Evolutionary conservation across 2,888 invertebrate genomes (phyloP).

Genomic region (Thymelicus acteon): DNA sequence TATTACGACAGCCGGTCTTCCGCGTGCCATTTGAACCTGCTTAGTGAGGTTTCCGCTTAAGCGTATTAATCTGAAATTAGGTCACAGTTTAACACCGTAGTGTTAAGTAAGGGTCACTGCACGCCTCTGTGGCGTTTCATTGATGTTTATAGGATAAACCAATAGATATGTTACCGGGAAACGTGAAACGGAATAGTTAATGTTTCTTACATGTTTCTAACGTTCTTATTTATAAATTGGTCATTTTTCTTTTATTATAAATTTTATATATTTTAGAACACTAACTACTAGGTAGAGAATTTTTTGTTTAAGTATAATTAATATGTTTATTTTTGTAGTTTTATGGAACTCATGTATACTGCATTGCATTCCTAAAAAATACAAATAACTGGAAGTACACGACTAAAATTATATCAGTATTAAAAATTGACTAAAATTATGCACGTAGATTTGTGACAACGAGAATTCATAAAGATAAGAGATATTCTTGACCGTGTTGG

Average conservation of each 20-base stretch:
- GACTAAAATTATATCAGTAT: too few species aligned
- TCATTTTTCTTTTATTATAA: too few species aligned
- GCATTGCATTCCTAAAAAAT: too few species aligned
- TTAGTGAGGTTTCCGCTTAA: slow-evolving; percentile 84
- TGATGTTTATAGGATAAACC: slow-evolving; percentile 31
- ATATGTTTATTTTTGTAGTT: too few species aligned
- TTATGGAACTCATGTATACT: too few species aligned
- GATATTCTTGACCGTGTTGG: slow-evolving; percentile 74
- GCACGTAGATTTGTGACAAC: too few species aligned
- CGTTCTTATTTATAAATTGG: too few species aligned
- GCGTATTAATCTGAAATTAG: slow-evolving; percentile 84
- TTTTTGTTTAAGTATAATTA: too few species aligned
- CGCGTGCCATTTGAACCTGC: slow-evolving; percentile 77
- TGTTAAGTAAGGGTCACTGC: slow-evolving; percentile 77
- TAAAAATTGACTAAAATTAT: too few species aligned
- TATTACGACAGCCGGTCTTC: slow-evolving; percentile 61
- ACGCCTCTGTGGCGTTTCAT: slow-evolving; percentile 49
- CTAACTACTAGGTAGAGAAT: too few species aligned
- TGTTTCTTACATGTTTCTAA: slow-evolving; percentile 17
- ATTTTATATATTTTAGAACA: too few species aligned
- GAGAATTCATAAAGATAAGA: slow-evolving; percentile 25
- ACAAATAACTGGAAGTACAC: too few species aligned
- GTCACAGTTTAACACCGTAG: slow-evolving; percentile 77
- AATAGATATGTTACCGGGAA: neutral
- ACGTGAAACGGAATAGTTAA: neutral